These are phyloP conservation scores for Gymnobelideus leadbeateri DNA, from an alignment of 2,113 vertebrate genomes.

Conservation along the genomic window DNA sequence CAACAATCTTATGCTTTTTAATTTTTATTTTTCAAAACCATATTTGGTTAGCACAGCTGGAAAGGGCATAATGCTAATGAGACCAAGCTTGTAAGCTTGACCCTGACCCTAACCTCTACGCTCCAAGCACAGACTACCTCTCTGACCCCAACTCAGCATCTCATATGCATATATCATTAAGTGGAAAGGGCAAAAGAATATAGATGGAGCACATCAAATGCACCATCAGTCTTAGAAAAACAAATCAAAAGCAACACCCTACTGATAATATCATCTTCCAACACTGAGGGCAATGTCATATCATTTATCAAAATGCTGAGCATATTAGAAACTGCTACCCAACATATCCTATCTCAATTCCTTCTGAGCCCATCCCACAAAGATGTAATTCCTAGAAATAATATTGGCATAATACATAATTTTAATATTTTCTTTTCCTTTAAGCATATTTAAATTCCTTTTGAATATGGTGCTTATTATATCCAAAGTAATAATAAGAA, in stretches of 20 bases:
- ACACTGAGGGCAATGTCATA: not conserved
- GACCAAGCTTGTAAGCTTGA: not conserved
- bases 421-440: not conserved
- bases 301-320: not conserved
- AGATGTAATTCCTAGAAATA: not conserved
- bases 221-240: not conserved
- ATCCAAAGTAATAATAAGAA: not conserved
- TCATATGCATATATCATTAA: not conserved
- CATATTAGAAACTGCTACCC: not conserved
- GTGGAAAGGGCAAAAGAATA: not conserved
- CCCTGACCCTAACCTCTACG: not conserved
- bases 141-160: not conserved
- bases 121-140: not conserved
- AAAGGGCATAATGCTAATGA: not conserved
- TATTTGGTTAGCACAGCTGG: not conserved
- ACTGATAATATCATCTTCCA: not conserved
- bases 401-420: not conserved
- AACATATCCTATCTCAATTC: not conserved
- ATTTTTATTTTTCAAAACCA: not conserved
- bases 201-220: not conserved
- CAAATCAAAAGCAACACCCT: not conserved
- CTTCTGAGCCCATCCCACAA: not conserved
- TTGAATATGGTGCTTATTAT: not conserved
- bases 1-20: not conserved
- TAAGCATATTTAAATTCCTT: not conserved